Evolutionary conservation across 2,888 invertebrate species (phyloP).

Genomic region (Plebejus anna): DNA sequence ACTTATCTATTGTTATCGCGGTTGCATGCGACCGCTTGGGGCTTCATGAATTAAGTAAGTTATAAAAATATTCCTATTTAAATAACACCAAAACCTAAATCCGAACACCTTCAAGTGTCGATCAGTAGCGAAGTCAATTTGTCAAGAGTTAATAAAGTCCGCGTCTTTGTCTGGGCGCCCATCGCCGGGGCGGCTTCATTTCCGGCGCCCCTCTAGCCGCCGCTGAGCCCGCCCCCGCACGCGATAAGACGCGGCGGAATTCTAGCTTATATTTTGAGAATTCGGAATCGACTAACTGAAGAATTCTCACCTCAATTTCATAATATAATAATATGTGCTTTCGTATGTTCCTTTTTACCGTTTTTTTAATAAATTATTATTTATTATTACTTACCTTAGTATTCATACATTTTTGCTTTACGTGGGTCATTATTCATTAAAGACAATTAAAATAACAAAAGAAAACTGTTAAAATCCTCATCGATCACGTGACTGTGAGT

Average conservation of each 20-base stretch:
- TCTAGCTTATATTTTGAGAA: conserved; percentile 2
- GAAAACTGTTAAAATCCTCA: too few relatives aligned
- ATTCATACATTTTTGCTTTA: too few relatives aligned
- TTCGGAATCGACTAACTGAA: not conserved
- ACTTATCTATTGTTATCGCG: too few relatives aligned
- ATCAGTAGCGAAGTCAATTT: conserved; percentile 53
- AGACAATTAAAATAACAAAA: too few relatives aligned
- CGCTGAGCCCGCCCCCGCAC: conserved; percentile 14
- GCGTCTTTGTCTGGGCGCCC: conserved; percentile 65
- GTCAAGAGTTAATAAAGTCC: conserved; percentile 70
- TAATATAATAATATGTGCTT: not conserved
- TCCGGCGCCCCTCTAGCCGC: conserved; percentile 62
- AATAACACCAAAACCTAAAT: not conserved
- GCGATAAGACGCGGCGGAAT: conserved; percentile 14
- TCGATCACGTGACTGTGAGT: too few relatives aligned
- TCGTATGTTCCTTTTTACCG: not conserved
- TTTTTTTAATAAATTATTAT: not conserved
- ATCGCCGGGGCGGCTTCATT: conserved; percentile 70
- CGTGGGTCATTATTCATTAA: too few relatives aligned
- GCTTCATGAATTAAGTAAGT: too few relatives aligned
- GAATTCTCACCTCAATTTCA: not conserved
- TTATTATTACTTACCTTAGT: not conserved
- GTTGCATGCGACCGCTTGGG: too few relatives aligned
- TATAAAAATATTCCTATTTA: too few relatives aligned
- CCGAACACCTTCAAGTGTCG: not conserved